A percentile compares a stretch with the other conserved stretches of the same genome.
Conservation (phyloP, 2,113 vertebrate genomes). For the Meleagris gallopavo region DNA sequence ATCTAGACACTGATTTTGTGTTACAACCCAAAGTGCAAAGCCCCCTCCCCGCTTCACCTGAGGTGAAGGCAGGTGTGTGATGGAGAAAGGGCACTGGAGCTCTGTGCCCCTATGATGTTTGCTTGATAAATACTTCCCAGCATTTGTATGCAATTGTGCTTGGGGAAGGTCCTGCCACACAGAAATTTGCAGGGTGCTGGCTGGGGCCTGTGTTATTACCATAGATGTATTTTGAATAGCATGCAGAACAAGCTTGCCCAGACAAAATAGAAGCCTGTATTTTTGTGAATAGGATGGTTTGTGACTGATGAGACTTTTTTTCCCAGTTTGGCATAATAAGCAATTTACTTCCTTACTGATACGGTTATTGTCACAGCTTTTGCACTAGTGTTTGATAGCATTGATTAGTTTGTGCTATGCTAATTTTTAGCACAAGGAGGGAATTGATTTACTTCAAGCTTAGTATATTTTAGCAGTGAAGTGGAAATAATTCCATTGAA, state of each 20-base stretch:
- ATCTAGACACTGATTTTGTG: neutral
- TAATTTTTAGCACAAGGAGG: slow-evolving; percentile 75
- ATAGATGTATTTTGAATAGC: rapidly evolving
- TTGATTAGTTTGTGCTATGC: slow-evolving; percentile 75
- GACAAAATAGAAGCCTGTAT: slow-evolving; percentile 30
- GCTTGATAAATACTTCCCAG: neutral
- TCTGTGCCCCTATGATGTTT: rapidly evolving
- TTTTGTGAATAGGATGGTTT: slow-evolving; percentile 66
- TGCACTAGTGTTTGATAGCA: slow-evolving; percentile 70
- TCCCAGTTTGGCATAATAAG: slow-evolving; percentile 69
- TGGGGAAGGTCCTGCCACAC: neutral
- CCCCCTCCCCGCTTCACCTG: neutral
- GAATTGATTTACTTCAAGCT: slow-evolving; percentile 83
- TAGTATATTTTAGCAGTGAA: slow-evolving; percentile 84
- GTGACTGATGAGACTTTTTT: slow-evolving; percentile 67
- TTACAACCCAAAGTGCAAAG: neutral
- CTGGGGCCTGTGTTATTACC: neutral
- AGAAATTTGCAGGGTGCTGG: neutral
- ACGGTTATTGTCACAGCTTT: slow-evolving; percentile 73
- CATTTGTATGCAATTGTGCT: neutral
- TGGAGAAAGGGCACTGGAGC: rapidly evolving
- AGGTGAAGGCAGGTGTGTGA: neutral
- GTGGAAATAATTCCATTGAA: slow-evolving; percentile 81
- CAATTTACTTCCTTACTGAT: slow-evolving; percentile 71
- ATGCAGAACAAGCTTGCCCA: neutral